phyloP scores from a whole-genome alignment of 2,113 vertebrate genomes.

The Ochotona curzoniae region DNA sequence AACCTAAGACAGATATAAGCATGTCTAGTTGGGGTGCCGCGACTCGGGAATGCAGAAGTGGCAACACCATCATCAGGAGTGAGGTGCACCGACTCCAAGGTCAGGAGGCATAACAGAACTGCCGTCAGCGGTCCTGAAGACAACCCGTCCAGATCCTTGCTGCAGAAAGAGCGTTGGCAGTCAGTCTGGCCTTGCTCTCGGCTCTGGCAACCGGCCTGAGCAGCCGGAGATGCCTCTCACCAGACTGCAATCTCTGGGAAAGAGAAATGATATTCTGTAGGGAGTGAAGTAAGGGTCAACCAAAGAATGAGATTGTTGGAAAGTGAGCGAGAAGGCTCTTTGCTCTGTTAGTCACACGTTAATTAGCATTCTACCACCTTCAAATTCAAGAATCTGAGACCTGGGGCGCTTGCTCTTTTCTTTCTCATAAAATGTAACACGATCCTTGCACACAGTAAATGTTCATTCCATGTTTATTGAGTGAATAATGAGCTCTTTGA shows the following conservation, averaged over 20 bases:
- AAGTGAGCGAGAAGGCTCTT: slow-evolving; percentile 2
- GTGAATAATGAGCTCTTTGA: not conserved
- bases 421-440: slow-evolving; percentile 14
- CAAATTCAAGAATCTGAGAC: not conserved
- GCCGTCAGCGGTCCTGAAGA: not conserved
- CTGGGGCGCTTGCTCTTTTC: not conserved
- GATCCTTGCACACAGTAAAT: not conserved
- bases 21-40: slow-evolving; percentile 14
- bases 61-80: not conserved
- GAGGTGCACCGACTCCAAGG: not conserved
- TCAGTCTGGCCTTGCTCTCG: not conserved
- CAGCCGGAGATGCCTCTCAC: not conserved
- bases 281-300: not conserved
- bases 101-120: slow-evolving; percentile 2
- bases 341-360: not conserved
- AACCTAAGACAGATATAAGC: not conserved
- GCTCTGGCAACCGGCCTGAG: not conserved
- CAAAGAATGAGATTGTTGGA: slow-evolving; percentile 19
- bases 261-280: slow-evolving; percentile 11
- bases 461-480: slow-evolving; percentile 3
- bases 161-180: not conserved
- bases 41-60: not conserved
- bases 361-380: not conserved
- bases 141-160: not conserved
- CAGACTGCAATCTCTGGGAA: slow-evolving; percentile 10